Conservation (phyloP, 1,140 invertebrate genomes). For the Dendrolimus punctatus region DNA sequence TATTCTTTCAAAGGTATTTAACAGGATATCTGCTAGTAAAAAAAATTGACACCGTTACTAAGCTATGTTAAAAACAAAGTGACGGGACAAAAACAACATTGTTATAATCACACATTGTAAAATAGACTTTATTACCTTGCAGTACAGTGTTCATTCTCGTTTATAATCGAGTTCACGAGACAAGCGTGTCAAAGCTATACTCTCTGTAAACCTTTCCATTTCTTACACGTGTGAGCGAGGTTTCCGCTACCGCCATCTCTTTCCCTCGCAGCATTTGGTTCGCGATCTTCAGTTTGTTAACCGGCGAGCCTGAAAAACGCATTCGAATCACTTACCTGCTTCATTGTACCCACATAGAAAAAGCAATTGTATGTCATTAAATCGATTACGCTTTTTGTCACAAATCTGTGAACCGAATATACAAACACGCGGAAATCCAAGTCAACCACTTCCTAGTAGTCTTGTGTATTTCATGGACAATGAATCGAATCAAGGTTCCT, state of each 20-base stretch:
- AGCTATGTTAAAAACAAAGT: neutral
- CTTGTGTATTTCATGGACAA: too few species aligned
- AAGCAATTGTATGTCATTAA: neutral
- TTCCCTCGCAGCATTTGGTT: constrained; percentile 78
- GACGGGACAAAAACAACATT: too few species aligned
- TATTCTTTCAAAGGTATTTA: too few species aligned
- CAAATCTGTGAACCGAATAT: too few species aligned
- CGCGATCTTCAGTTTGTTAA: constrained; percentile 84
- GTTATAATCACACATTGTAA: too few species aligned
- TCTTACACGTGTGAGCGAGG: constrained; percentile 80
- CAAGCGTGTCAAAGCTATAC: constrained; percentile 49
- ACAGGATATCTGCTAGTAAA: neutral
- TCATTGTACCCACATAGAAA: constrained; percentile 6
- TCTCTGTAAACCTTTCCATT: constrained; percentile 31
- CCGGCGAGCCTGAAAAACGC: constrained; percentile 78
- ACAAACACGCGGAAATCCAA: too few species aligned
- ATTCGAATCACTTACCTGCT: constrained; percentile 26
- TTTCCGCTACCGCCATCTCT: constrained; percentile 80
- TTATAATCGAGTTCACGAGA: constrained; percentile 21
- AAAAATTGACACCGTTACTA: neutral
- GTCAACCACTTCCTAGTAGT: too few species aligned
- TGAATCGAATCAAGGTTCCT: too few species aligned
- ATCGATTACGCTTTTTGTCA: too few species aligned
- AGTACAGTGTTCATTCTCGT: constrained; percentile 24
- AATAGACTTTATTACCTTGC: too few species aligned